Conservation (phyloP, 2,888 invertebrate genomes). For the Cosmopolites sordidus region DNA sequence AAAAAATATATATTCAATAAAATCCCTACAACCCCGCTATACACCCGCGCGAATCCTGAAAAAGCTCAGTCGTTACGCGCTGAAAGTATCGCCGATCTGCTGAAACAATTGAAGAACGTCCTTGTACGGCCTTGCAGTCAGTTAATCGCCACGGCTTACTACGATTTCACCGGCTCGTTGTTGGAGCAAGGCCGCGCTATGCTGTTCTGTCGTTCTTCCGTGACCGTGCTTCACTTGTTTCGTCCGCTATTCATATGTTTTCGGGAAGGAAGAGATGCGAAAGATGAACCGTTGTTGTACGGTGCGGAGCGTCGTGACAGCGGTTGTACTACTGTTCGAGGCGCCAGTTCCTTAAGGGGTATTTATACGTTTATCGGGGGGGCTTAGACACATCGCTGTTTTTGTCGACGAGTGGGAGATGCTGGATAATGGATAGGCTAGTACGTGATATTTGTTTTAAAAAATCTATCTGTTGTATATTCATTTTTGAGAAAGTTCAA, state of each 20-base stretch:
- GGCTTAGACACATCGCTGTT: not conserved
- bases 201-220: constrained; percentile 18
- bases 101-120: constrained; percentile 25
- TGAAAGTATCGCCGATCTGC: constrained; percentile 9
- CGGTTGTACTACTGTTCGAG: constrained; percentile 13
- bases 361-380: constrained; percentile 13
- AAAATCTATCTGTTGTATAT: too few species aligned
- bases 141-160: constrained; percentile 15
- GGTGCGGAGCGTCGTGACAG: constrained; percentile 14
- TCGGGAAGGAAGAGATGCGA: constrained; percentile 13
- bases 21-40: not conserved
- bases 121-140: constrained; percentile 31
- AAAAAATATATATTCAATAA: too few species aligned
- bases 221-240: constrained; percentile 20
- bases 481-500: too few species aligned
- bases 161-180: constrained; percentile 15
- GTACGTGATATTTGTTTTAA: not conserved
- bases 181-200: not conserved
- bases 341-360: constrained; percentile 13
- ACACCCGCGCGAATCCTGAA: not conserved
- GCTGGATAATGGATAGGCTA: not conserved
- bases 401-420: constrained; percentile 1
- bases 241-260: constrained; percentile 18
- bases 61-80: too few species aligned
- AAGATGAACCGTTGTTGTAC: constrained; percentile 15